These are phyloP conservation scores for Eubucco bourcierii DNA, from an alignment of 2,113 vertebrate genomes.

Conservation along the genomic window DNA sequence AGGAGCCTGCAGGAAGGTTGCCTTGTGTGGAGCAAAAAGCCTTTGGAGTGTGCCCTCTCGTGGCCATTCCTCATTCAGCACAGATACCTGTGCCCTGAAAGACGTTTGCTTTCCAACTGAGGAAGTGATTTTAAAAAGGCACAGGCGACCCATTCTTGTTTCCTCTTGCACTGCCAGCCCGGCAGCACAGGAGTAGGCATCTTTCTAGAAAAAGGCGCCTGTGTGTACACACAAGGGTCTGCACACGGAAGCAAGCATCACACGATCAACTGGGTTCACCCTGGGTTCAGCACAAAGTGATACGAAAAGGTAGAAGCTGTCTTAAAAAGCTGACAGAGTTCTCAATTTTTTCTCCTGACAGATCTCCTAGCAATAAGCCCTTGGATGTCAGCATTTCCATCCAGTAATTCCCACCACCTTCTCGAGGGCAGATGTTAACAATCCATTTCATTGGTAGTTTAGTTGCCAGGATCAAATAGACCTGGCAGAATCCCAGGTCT, in stretches of 20 bases:
- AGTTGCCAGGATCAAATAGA: slow-evolving; percentile 38
- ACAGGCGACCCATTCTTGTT: background rate
- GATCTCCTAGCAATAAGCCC: background rate
- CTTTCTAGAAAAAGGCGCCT: background rate
- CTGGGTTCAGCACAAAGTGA: background rate
- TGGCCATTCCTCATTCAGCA: slow-evolving; percentile 55
- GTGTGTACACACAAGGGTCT: background rate
- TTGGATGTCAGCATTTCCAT: background rate
- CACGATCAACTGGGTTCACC: background rate
- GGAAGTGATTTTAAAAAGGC: background rate
- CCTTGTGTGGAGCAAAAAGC: slow-evolving; percentile 46
- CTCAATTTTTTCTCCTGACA: background rate
- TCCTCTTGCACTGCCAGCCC: background rate
- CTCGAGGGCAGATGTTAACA: background rate
- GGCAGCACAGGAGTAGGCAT: background rate
- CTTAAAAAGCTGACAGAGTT: background rate
- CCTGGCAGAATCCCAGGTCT: slow-evolving; percentile 12
- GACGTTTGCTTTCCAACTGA: background rate
- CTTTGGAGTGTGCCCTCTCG: slow-evolving; percentile 80
- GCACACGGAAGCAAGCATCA: background rate
- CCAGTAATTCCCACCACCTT: background rate
- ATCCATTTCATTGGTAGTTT: slow-evolving; percentile 6
- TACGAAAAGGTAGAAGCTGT: background rate
- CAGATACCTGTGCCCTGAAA: background rate
- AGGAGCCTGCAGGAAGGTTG: slow-evolving; percentile 22